These are phyloP conservation scores for Protobothrops mucrosquamatus DNA, from an alignment of 2,113 vertebrate genomes.

Conservation along the genomic window DNA sequence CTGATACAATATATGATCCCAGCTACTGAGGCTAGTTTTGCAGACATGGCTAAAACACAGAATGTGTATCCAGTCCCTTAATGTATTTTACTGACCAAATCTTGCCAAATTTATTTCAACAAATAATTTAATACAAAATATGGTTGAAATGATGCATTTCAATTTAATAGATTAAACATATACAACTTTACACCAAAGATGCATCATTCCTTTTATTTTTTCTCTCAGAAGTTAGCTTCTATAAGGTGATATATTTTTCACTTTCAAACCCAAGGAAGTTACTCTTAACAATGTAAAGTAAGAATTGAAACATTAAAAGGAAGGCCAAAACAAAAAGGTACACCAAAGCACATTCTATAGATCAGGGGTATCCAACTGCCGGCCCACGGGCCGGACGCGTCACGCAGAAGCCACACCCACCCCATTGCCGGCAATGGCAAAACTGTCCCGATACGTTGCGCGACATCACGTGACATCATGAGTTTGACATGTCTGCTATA, in stretches of 20 bases:
- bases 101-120: conserved; percentile 70
- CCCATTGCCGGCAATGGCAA: too few species aligned
- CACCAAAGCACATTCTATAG: not conserved
- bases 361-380: not conserved
- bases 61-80: not conserved
- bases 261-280: not conserved
- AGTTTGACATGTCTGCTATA: not conserved
- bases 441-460: too few species aligned
- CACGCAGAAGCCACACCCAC: too few species aligned
- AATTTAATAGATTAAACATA: conserved; percentile 4
- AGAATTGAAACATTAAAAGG: not conserved
- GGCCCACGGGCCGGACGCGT: too few species aligned
- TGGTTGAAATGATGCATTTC: not conserved
- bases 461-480: too few species aligned
- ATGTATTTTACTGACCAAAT: conserved; percentile 67
- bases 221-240: not conserved
- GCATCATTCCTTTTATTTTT: not conserved
- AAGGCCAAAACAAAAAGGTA: not conserved
- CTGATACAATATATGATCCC: not conserved
- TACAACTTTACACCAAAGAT: not conserved
- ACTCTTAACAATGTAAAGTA: not conserved
- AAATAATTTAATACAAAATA: conserved; percentile 44
- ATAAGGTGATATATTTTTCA: not conserved
- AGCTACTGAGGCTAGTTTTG: not conserved
- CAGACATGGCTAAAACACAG: not conserved